phyloP scores from a whole-genome alignment of 2,888 invertebrate species.

The Tenthredo distinguenda region DNA sequence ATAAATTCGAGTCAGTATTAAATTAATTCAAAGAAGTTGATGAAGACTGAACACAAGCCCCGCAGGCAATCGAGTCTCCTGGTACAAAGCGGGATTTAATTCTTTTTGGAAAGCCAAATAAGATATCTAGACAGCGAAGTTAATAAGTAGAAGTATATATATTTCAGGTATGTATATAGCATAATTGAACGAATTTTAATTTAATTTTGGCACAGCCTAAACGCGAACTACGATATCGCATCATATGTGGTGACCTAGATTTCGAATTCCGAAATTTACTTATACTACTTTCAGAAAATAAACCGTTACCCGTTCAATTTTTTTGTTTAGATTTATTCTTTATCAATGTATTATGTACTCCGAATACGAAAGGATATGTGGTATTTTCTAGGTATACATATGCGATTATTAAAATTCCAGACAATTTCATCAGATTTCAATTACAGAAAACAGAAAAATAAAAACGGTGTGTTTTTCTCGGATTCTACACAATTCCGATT shows the following conservation, averaged over 20 bases:
- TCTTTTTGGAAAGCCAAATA: neutral
- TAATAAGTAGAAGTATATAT: neutral
- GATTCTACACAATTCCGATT: too few relatives aligned
- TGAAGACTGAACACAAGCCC: slow-evolving; percentile 2
- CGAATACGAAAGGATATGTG: too few relatives aligned
- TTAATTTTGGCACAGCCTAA: neutral
- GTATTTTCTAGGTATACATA: too few relatives aligned
- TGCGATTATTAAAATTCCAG: too few relatives aligned
- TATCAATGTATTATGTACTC: neutral
- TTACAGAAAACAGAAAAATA: too few relatives aligned
- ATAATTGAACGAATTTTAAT: neutral
- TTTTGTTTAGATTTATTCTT: neutral
- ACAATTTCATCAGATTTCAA: too few relatives aligned
- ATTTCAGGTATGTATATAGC: neutral
- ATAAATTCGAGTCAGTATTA: neutral
- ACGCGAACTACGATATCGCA: neutral
- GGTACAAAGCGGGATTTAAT: neutral
- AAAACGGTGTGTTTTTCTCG: too few relatives aligned
- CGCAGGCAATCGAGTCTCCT: neutral
- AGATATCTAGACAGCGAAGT: neutral
- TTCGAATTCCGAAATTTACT: neutral
- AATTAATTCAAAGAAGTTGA: neutral
- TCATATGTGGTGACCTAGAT: neutral
- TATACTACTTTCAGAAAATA: neutral
- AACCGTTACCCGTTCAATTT: neutral